Conservation (phyloP, 2,113 vertebrate genomes). For the Lipotes vexillifer region DNA sequence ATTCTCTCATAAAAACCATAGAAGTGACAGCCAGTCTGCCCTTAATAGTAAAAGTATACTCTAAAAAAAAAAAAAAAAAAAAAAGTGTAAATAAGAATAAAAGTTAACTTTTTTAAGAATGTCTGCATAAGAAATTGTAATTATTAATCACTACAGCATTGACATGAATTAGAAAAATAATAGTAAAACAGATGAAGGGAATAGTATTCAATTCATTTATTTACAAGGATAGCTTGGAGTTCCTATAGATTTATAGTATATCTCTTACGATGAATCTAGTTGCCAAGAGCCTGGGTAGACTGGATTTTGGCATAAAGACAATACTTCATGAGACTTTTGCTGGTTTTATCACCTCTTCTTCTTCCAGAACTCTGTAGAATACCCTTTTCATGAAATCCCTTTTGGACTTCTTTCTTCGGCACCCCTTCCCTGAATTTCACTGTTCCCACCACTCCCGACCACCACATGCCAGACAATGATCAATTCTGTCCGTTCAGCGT, state of each 20-base stretch:
- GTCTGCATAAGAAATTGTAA: not conserved
- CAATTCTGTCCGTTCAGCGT: not conserved
- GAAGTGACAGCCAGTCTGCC: too few species aligned
- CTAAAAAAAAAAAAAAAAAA: too few species aligned
- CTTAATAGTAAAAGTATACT: too few species aligned
- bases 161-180: not conserved
- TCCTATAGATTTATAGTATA: not conserved
- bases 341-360: not conserved
- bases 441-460: too few species aligned
- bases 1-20: too few species aligned
- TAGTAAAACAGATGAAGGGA: not conserved
- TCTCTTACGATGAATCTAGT: not conserved
- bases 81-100: not conserved
- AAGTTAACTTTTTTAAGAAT: not conserved
- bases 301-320: not conserved
- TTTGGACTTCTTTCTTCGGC: not conserved
- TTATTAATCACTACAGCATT: not conserved
- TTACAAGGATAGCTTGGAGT: not conserved
- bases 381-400: not conserved
- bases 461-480: too few species aligned
- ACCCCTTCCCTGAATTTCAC: not conserved
- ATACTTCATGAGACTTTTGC: not conserved
- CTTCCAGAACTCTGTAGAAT: not conserved
- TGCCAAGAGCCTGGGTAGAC: not conserved
- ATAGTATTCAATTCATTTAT: conserved; percentile 7